Evolutionary conservation across 2,888 invertebrate species (phyloP).

Genomic region (Chesias legatella): DNA sequence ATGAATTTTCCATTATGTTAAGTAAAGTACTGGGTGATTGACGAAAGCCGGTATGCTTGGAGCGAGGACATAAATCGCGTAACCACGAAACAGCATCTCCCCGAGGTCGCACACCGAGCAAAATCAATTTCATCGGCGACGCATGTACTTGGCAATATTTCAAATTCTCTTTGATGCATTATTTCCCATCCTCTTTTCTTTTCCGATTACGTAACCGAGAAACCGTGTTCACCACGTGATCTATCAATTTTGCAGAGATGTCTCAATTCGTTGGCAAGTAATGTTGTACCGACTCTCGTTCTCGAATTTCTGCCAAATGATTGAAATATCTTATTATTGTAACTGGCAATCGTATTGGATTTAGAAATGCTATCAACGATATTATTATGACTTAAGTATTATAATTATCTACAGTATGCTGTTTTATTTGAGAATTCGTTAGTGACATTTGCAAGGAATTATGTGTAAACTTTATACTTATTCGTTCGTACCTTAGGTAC

Average conservation of each 20-base stretch:
- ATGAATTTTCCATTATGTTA: slow-evolving; percentile 6
- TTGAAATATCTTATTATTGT: slow-evolving; percentile 1
- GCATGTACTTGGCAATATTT: slow-evolving; percentile 73
- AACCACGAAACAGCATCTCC: slow-evolving; percentile 33
- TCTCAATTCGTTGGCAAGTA: slow-evolving; percentile 22
- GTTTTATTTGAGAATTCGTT: no score
- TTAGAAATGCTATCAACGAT: no score
- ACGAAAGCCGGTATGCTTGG: slow-evolving; percentile 1
- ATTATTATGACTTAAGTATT: no score
- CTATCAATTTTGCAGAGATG: slow-evolving; percentile 29
- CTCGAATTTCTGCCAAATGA: slow-evolving; percentile 2
- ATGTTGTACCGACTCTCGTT: slow-evolving; percentile 8
- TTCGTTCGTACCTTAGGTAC: no score
- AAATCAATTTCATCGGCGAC: slow-evolving; percentile 65
- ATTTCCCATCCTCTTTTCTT: slow-evolving; percentile 51
- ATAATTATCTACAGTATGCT: no score
- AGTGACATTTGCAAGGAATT: no score
- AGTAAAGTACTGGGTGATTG: slow-evolving; percentile 1
- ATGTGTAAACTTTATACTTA: no score
- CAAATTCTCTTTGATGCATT: slow-evolving; percentile 71
- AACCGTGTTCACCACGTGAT: slow-evolving; percentile 39
- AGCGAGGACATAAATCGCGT: slow-evolving; percentile 31
- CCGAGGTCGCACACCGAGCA: slow-evolving; percentile 48
- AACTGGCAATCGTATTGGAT: no score
- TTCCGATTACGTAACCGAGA: slow-evolving; percentile 48